Percentiles rank a stretch among this genome's conserved stretches.
Evolutionary conservation across 2,888 invertebrate species (phyloP).

Genomic region (Ceraclea dissimilis): DNA sequence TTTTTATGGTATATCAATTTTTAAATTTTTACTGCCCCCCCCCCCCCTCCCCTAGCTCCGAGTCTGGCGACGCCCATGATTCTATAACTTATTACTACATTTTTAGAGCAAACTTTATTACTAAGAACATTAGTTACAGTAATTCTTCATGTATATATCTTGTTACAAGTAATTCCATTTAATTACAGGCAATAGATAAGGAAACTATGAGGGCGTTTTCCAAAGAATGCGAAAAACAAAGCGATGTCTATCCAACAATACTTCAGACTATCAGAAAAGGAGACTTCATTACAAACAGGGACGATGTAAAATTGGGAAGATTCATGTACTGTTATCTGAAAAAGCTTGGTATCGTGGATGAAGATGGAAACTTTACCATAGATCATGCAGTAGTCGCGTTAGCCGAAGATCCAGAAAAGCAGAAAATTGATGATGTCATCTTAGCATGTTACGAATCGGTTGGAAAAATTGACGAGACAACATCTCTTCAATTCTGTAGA

Average conservation of each 20-base stretch:
- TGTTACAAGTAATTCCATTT: too few relatives aligned
- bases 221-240: background rate
- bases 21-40: too few relatives aligned
- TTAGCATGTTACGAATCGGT: background rate
- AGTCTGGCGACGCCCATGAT: too few relatives aligned
- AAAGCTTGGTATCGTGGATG: background rate
- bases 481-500: background rate
- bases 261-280: background rate
- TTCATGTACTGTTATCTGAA: background rate
- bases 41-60: too few relatives aligned
- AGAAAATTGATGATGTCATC: background rate
- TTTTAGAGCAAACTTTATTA: too few relatives aligned
- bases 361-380: background rate
- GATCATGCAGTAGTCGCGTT: background rate
- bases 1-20: too few relatives aligned
- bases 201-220: background rate
- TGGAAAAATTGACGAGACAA: constrained; percentile 1
- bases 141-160: too few relatives aligned
- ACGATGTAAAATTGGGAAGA: background rate
- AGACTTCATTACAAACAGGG: background rate
- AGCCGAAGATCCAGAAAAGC: background rate
- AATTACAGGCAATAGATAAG: background rate
- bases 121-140: too few relatives aligned
- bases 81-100: too few relatives aligned
- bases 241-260: background rate